Evolutionary conservation across 2,797 vertebrate species (phyloP).

Genomic region (Lemur catta): DNA sequence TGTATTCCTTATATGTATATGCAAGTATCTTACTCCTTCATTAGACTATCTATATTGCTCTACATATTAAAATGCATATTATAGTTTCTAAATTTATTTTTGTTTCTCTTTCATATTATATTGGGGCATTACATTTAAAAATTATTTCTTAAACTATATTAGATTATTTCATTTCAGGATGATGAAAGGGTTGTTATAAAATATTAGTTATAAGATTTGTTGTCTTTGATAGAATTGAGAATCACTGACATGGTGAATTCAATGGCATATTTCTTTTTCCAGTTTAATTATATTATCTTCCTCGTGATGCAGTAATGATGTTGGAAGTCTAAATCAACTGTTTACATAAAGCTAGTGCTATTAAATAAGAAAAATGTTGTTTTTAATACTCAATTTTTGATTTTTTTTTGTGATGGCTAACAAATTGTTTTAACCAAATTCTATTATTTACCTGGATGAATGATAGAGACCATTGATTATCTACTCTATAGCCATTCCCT

Average conservation of each 20-base stretch:
- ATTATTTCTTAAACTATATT: neutral
- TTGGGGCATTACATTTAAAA: neutral
- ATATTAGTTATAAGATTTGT: neutral
- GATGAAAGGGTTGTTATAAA: neutral
- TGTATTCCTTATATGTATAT: neutral
- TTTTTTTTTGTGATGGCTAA: neutral
- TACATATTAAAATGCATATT: neutral
- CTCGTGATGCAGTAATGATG: neutral
- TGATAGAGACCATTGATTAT: neutral
- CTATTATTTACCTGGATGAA: neutral
- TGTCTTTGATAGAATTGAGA: neutral
- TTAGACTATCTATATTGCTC: neutral
- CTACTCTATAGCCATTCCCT: neutral
- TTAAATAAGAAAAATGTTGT: neutral
- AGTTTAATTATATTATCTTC: neutral
- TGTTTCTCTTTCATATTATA: neutral
- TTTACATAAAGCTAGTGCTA: neutral
- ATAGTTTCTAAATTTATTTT: conserved; percentile 2
- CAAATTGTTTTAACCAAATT: neutral
- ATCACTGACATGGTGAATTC: neutral
- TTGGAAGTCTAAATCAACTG: neutral
- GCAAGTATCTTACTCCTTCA: neutral
- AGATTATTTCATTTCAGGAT: neutral
- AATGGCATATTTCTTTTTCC: neutral
- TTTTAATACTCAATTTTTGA: neutral